Evolutionary conservation across 2,113 vertebrate species (phyloP), one percentile per base, ranked within the genome.

Genomic region (Clinocottus analis): DNA sequence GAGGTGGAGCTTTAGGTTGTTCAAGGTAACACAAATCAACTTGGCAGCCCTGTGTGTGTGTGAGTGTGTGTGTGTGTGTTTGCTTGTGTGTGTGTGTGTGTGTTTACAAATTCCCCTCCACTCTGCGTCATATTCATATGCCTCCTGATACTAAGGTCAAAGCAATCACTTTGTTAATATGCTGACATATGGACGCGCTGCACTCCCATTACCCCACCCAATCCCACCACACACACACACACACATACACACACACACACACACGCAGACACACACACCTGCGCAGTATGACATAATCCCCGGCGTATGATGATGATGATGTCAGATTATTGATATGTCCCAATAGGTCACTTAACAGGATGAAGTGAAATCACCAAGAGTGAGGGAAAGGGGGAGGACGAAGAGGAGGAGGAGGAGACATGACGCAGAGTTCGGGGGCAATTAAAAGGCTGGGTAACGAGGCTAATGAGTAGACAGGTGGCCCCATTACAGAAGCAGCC

Each of bases 381-480:
- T 11, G 71, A 55, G 63, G 63, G 64, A 45, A 60, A 29, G 72
- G 66, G 37, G 13, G 31, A 72, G 41, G 43, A 49, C 47, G 27
- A 58, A 14, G 49, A 47, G 41, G 45, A 60, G 53, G 8, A 56
- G 23, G 9, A 66, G 75, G 53, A 75, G 72, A 77, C 60, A 35
- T 39, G 82, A 78, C 56, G 68, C 31, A 43, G 86, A 78, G 76
- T 92, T 89, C 91, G 91, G 91, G 88, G 89, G 87, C 90, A 92
- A 91, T 94, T 93, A 93, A 93, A 89, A 90, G 86, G 82, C 85
- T 84, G 89, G 87, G 90, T 94, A 94, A 95, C 91, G 86, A 93
- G 91, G 91, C 91, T 94, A 93, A 93, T 92, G 89, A 93, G 89
- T 53, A 92, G 90, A 92, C 94, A 95, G 93, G 94, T 95, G 95